Evolutionary conservation across 2,888 invertebrate genomes (phyloP).

Genomic region (Heliconius erato): DNA sequence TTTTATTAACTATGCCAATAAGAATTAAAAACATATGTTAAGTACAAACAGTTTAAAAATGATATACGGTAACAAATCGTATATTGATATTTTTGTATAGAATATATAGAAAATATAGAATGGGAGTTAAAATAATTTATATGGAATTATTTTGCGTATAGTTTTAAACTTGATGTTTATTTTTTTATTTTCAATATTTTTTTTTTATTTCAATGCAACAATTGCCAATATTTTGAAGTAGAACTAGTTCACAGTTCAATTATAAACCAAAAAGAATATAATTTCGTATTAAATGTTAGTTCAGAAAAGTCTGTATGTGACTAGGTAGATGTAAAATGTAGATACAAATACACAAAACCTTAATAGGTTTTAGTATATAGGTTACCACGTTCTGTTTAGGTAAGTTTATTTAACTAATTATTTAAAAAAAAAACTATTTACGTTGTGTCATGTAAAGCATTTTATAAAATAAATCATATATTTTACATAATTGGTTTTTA

Average conservation of each 20-base stretch:
- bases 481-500: slow-evolving; percentile 14
- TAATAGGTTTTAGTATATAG: not conserved
- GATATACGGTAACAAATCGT: not conserved
- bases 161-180: too few species aligned
- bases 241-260: not conserved
- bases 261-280: not conserved
- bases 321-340: too few species aligned
- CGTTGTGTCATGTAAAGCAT: not conserved
- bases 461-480: slow-evolving; percentile 27
- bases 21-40: not conserved
- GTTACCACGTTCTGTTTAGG: slow-evolving; percentile 5
- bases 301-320: too few species aligned
- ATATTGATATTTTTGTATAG: not conserved
- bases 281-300: not conserved
- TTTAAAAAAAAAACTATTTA: not conserved
- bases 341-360: not conserved
- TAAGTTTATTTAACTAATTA: too few species aligned
- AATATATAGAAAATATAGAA: too few species aligned
- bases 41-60: not conserved
- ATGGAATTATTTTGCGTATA: too few species aligned
- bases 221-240: not conserved
- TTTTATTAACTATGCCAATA: not conserved
- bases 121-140: not conserved
- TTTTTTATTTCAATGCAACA: not conserved
- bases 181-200: too few species aligned